phyloP scores from a whole-genome alignment of 2,888 invertebrate genomes.

The Conops quadrifasciatus region DNA sequence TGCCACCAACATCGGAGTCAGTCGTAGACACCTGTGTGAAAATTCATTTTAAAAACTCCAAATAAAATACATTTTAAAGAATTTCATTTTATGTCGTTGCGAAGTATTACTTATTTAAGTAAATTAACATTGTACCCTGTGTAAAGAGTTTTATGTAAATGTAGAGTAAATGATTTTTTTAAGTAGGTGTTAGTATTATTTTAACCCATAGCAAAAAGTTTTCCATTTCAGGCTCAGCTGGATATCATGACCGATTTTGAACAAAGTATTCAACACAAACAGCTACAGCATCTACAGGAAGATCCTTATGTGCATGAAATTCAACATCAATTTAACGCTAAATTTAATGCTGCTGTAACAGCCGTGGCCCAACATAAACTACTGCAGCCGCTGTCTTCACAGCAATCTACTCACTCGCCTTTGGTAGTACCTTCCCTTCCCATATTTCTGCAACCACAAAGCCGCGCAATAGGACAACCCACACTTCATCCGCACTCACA shows the following conservation, averaged over 20 bases:
- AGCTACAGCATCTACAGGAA: constrained; percentile 58
- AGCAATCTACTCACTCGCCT: constrained; percentile 37
- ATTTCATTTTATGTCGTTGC: too few species aligned
- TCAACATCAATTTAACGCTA: constrained; percentile 59
- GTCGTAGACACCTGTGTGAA: too few species aligned
- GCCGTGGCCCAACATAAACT: constrained; percentile 39
- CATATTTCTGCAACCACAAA: constrained; percentile 58
- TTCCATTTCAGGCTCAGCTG: constrained; percentile 53
- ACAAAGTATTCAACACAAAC: constrained; percentile 53
- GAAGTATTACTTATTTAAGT: too few species aligned
- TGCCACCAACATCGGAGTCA: too few species aligned
- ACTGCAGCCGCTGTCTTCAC: constrained; percentile 21
- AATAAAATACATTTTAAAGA: too few species aligned
- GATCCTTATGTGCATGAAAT: constrained; percentile 59
- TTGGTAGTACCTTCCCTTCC: constrained; percentile 59
- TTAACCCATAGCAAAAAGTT: neutral
- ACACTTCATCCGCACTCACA: constrained; percentile 32
- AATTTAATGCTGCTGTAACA: constrained; percentile 50
- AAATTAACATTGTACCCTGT: too few species aligned
- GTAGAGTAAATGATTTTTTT: too few species aligned
- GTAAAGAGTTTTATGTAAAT: too few species aligned
- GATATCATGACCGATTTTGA: constrained; percentile 58
- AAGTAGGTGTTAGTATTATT: too few species aligned
- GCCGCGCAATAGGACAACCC: constrained; percentile 19
- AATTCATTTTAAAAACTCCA: too few species aligned